Conservation (phyloP, 2,113 vertebrate species). For the Ctenodactylus gundi region DNA sequence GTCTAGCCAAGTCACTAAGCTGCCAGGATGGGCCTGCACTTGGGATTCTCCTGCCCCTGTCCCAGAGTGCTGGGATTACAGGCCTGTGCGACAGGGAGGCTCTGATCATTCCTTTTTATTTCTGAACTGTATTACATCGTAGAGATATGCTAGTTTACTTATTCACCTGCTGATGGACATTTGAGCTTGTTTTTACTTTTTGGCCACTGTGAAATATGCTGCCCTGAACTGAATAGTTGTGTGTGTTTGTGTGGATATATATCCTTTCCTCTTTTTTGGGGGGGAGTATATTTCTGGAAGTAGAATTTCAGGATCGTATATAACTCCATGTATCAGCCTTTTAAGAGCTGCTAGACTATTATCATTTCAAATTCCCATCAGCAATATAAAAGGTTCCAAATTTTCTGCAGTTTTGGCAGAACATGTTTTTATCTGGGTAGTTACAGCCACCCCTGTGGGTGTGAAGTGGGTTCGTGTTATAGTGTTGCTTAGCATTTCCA, state of each 20-base stretch:
- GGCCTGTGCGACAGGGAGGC: too few relatives aligned
- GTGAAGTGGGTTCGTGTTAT: neutral
- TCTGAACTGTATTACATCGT: neutral
- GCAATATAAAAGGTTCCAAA: neutral
- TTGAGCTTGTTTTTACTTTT: neutral
- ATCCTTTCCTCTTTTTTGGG: neutral
- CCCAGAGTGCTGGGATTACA: too few relatives aligned
- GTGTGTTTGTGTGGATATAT: neutral
- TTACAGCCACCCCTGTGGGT: neutral
- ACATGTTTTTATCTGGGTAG: neutral
- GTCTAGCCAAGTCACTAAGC: too few relatives aligned
- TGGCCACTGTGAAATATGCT: neutral
- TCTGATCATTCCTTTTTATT: neutral
- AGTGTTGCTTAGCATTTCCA: neutral
- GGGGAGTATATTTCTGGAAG: neutral
- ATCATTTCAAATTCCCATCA: neutral
- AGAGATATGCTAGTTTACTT: too few relatives aligned
- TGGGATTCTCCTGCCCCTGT: too few relatives aligned
- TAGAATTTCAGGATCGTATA: neutral
- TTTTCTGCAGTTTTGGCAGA: neutral
- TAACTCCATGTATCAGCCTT: neutral
- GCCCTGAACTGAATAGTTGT: neutral
- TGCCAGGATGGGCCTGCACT: too few relatives aligned
- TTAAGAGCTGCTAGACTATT: neutral
- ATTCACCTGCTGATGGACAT: neutral